Base-by-base conservation (phyloP, 2,113 vertebrate genomes). In the Benitochromis conjunctus region DNA sequence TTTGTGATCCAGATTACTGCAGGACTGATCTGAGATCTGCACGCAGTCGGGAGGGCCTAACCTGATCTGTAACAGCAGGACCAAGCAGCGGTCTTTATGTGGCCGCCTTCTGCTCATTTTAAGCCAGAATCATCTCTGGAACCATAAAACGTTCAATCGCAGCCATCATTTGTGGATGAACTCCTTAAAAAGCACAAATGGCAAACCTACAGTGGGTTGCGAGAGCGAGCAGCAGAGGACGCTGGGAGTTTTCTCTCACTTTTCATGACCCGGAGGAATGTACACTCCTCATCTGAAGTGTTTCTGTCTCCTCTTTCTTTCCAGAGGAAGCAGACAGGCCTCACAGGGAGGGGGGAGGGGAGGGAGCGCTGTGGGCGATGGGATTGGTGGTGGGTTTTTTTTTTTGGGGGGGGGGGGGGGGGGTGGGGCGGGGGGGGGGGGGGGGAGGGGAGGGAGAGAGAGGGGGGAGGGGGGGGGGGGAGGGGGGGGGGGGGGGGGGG, bases 251-350 rank as follows among this genome's bases (percentile, higher is more conserved):
- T 26, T 57, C 64, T 29, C 12, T 62, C 69, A 71, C 64, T 48
- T 71, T 41, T 56, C 18, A 71, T 77, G 87, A 64, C 55, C 83
- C 64, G 86, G 54, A 86, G 69, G 83, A 91, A 89, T 2, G 9
- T n/a, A 41, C 76, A 66, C 79, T 13, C 2, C 81, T 54, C 78
- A 80, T 87, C 11, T 83, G 80, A 58, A 80, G 81, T 11, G 46
- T 69, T 69, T 80, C 86, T 41, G 46, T 31, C 76, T 85, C 62
- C 26, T 84, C 16, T 86, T 86, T 82, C 77, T 83, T 87, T 84
- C 64, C 80, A 83, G 90, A 88, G 86, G 90, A 89, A 34, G 88
- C 86, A 93, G 90, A 90, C 88, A 71, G 88, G 88, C 82, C 94
- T 91, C 89, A 86, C 82, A 81, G 92, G 89, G 90, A 79, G 91